Evolutionary conservation across 2,888 invertebrate genomes (phyloP), one percentile per base, ranked within the genome.

Genomic region (Myathropa florea): DNA sequence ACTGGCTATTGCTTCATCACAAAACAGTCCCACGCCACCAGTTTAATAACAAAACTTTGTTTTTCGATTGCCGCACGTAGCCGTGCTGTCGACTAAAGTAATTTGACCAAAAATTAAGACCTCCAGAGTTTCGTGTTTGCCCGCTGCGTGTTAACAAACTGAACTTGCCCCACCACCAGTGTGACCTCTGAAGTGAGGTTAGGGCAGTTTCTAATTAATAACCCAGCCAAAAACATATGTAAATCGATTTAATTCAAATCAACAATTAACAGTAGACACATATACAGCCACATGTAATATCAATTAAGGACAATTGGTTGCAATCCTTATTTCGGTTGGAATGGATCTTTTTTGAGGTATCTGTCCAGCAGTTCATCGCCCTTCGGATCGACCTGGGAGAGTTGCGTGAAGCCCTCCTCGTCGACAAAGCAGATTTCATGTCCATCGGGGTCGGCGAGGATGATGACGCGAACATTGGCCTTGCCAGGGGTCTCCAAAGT

Each of bases 351-450:
- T 23, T n/a, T 33, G 64, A 98, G 97, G 89, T 94, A 97, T 92
- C 96, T 95, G 89, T 96, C 94, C 28, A 99, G 93, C 57, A 96
- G 94, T n/a, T 94, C 93, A 89, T 98, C 96, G 64, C 97, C 97
- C 72, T 96, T 94, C 0, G 96, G 95, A 91, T 99, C 99, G 3
- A 97, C 95, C 89, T 96, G 94, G 0, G 98, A 98, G 53, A 99
- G 93, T 90, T 98, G 94, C 6, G 96, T 93, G 93, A 98, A 99
- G 46, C 96, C 98, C 93, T 98, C 98, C 90, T 98, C 98, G 88
- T 98, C 99, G 4, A 99, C 99, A 93, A 99, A 99, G 93, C 99
- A 99, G 88, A 99, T 99, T 94, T 99, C 99, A 92, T 99, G 99
- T 0, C 95, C 97, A 93, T 99, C 98, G 0, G 99, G 99, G 94